Evolutionary conservation across 2,888 invertebrate genomes (phyloP).

Genomic region (Orthosia gothica): DNA sequence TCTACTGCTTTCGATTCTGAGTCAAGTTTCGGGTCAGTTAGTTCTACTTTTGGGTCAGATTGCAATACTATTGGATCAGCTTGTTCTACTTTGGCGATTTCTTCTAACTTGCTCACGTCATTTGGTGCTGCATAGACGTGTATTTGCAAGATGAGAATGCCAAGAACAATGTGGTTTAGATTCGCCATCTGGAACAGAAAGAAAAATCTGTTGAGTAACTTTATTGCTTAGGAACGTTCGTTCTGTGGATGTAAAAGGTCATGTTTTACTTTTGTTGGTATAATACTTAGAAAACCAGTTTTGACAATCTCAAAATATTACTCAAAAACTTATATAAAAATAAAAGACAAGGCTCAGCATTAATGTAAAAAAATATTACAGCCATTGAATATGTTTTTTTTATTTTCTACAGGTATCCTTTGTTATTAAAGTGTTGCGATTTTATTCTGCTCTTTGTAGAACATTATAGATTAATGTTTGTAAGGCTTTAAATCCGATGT

Average conservation of each 20-base stretch:
- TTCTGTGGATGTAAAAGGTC: not conserved
- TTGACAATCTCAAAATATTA: not conserved
- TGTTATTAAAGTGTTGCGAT: not conserved
- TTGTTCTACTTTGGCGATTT: conserved; percentile 67
- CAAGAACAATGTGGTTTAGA: conserved; percentile 69
- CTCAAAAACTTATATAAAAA: not conserved
- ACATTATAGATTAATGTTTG: conserved; percentile 7
- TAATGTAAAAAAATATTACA: not conserved
- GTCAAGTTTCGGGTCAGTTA: conserved; percentile 64
- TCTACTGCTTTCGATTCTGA: conserved; percentile 59
- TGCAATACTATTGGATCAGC: conserved; percentile 27
- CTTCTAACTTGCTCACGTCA: conserved; percentile 70
- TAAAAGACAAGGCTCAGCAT: not conserved
- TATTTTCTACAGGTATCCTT: not conserved
- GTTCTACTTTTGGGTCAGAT: conserved; percentile 27
- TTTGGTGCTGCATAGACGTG: conserved; percentile 78
- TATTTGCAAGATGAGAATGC: conserved; percentile 75
- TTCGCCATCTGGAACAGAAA: conserved; percentile 84
- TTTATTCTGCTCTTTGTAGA: not conserved
- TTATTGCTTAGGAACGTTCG: not conserved
- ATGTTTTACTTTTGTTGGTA: not conserved
- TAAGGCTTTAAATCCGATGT: conserved; percentile 12
- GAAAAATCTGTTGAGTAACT: conserved; percentile 11
- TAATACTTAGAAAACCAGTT: conserved; percentile 4
- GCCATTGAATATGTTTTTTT: not conserved